Percentiles rank a stretch among this genome's conserved stretches.
These are phyloP conservation scores for Micromesistius poutassou DNA, from an alignment of 2,797 vertebrate species.

Conservation along the genomic window DNA sequence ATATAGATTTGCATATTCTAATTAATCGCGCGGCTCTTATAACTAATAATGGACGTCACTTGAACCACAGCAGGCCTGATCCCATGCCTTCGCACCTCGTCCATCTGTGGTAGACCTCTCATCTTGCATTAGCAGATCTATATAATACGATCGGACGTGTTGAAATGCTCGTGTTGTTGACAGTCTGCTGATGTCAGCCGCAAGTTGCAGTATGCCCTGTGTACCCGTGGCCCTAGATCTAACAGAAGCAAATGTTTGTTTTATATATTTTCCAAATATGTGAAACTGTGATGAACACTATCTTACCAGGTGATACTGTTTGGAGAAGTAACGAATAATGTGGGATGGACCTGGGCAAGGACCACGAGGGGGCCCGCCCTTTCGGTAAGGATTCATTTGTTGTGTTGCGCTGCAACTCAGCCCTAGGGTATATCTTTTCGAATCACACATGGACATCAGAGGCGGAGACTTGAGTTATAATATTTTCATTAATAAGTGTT, in stretches of 20 bases:
- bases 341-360: constrained; percentile 77
- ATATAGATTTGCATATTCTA: background rate
- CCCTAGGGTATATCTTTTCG: background rate
- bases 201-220: background rate
- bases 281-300: background rate
- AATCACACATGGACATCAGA: background rate
- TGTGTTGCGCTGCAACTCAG: background rate
- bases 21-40: background rate
- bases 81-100: background rate
- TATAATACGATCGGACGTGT: background rate
- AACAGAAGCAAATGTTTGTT: background rate
- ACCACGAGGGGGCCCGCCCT: constrained; percentile 72
- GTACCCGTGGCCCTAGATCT: background rate
- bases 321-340: constrained; percentile 59
- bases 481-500: background rate
- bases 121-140: background rate
- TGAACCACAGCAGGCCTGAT: background rate
- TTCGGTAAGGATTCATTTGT: constrained; percentile 65
- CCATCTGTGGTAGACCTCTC: background rate
- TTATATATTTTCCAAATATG: background rate
- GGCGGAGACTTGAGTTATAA: background rate
- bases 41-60: background rate
- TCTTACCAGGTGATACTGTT: constrained; percentile 4
- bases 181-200: background rate
- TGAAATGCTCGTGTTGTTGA: background rate